A percentile compares a stretch with the other conserved stretches of the same genome.
Conservation (phyloP, 2,797 vertebrate genomes). For the Anas flavirostris region DNA sequence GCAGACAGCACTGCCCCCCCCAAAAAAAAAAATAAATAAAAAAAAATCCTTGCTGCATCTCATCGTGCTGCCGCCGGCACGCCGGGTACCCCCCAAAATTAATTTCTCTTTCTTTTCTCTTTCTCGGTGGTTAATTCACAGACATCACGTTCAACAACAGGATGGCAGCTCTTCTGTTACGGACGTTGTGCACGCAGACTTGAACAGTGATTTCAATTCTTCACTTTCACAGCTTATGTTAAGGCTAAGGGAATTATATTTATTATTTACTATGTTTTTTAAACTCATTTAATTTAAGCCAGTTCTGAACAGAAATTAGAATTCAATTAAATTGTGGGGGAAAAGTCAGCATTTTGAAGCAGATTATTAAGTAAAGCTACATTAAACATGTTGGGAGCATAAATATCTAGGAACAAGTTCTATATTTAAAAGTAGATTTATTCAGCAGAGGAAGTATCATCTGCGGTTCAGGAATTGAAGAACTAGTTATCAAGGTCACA, state of each 20-base stretch:
- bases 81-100: neutral
- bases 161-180: fast-evolving
- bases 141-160: fast-evolving
- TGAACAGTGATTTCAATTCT: neutral
- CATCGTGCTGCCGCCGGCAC: fast-evolving
- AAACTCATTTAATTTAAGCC: slow-evolving; percentile 24
- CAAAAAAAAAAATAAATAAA: no score
- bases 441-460: neutral
- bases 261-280: slow-evolving; percentile 48
- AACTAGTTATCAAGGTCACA: slow-evolving; percentile 43
- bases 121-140: no score
- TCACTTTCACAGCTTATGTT: slow-evolving; percentile 13
- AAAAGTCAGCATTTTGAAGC: slow-evolving; percentile 1
- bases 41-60: neutral
- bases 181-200: neutral
- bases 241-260: neutral
- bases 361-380: slow-evolving; percentile 45
- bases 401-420: slow-evolving; percentile 11
- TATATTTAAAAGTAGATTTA: slow-evolving; percentile 24
- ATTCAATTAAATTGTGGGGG: slow-evolving; percentile 37
- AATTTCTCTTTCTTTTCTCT: no score
- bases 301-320: slow-evolving; percentile 42
- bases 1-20: neutral
- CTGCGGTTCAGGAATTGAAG: neutral
- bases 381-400: neutral